Conservation (phyloP, 2,797 vertebrate species). For the Mareca penelope region DNA sequence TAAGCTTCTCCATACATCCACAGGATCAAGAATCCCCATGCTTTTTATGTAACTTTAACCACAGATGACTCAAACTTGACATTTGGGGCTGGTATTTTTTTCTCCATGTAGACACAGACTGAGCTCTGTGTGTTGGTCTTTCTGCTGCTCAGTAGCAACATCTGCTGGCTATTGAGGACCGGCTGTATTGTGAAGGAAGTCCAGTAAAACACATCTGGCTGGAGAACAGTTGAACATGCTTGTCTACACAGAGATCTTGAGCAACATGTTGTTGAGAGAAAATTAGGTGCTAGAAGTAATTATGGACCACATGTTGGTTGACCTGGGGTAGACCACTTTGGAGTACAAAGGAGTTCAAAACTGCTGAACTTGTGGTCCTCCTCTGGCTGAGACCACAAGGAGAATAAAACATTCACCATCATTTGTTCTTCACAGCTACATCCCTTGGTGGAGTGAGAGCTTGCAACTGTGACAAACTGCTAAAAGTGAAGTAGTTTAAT, state of each 20-base stretch:
- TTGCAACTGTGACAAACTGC: neutral
- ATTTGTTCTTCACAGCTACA: neutral
- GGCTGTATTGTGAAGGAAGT: neutral
- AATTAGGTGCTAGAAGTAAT: neutral
- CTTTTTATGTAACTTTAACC: neutral
- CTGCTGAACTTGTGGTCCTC: neutral
- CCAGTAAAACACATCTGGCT: neutral
- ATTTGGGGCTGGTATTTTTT: neutral
- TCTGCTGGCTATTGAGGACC: slow-evolving; percentile 35
- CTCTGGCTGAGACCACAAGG: neutral
- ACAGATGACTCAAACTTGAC: neutral
- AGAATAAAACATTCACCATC: neutral
- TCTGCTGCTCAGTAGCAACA: slow-evolving; percentile 58
- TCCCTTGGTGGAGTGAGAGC: neutral
- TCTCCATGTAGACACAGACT: neutral
- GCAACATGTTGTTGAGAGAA: neutral
- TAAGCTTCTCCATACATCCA: neutral
- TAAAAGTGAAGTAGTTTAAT: neutral
- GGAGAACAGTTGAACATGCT: neutral
- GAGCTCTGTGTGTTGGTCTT: neutral
- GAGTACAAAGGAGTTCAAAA: neutral
- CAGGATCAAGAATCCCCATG: neutral
- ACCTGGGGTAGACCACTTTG: neutral
- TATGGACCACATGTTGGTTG: neutral
- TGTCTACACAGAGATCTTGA: neutral